Evolutionary conservation across 2,797 vertebrate genomes (phyloP), one percentile per base, ranked within the genome.

Genomic region (Gymnopithys bicolor): DNA sequence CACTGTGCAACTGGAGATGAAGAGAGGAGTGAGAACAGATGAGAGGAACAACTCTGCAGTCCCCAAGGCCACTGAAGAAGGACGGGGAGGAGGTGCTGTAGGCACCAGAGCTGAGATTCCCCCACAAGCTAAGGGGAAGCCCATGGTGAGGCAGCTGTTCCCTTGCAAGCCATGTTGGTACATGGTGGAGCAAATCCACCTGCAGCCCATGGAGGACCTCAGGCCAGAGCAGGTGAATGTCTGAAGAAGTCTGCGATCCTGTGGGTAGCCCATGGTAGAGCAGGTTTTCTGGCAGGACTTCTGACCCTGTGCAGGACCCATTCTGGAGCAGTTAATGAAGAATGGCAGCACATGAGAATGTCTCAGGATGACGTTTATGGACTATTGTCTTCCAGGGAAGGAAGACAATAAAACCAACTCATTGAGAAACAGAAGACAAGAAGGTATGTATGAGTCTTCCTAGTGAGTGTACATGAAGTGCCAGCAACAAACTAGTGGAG

Each of bases 51-150:
- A 3, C 17, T 4, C 51, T 56, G 14, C 10, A 41, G 12, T 9
- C 41, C 11, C 12, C 25, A 8, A 41, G 6, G 9, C 1, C 7
- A 5, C 8, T 30, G 30, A 14, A 46, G 41, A 30, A 69, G 5
- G 3, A 33, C 12, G 13, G 33, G 2, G 0, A 13, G 32, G 19
- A 89, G 28, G 1, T 30, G 25, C 19, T 64, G 2, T 51, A 69
- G 39, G 17, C 0, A 0, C 18, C 0, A 0, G 18, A 48, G 37
- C 30, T 64, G 67, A 48, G 49, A 23, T 32, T 51, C 7, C 11
- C 9, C 28, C 68, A 60, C 13, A 62, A 27, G 5, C 32, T 0
- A 35, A 35, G 25, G 18, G 3, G 21, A 7, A 59, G 39, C 8
- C 27, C 43, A 17, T 7, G 32, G 33, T 28, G 10, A 53, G 18